A percentile compares a stretch with the other conserved stretches of the same genome.
phyloP scores from a whole-genome alignment of 2,113 vertebrate species.

The Pollimyrus isidori region DNA sequence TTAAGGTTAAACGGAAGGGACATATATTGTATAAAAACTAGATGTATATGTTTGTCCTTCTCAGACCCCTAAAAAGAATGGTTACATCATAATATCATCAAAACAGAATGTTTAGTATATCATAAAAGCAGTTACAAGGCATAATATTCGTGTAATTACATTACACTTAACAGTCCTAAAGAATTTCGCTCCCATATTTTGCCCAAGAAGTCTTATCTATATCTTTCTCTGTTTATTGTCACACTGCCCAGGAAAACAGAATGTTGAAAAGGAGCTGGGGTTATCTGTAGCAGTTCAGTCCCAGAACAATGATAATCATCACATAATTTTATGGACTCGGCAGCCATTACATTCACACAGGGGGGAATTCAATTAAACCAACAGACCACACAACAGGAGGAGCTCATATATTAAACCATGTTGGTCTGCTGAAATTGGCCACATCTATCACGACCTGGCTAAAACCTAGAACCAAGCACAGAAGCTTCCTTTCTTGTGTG shows the following conservation, averaged over 20 bases:
- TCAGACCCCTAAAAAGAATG: background rate
- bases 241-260: background rate
- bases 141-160: background rate
- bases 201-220: background rate
- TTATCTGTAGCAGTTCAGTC: slow-evolving; percentile 24
- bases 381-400: slow-evolving; percentile 11
- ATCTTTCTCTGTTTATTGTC: slow-evolving; percentile 10
- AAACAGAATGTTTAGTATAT: background rate
- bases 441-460: slow-evolving; percentile 24
- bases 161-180: background rate
- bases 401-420: slow-evolving; percentile 24
- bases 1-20: background rate
- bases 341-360: slow-evolving; percentile 33
- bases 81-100: background rate
- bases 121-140: background rate
- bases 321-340: slow-evolving; percentile 22
- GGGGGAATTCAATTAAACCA: slow-evolving; percentile 31
- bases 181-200: background rate
- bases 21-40: background rate
- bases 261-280: slow-evolving; percentile 10
- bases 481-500: background rate
- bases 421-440: slow-evolving; percentile 21
- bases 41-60: background rate
- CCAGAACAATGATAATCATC: slow-evolving; percentile 24
- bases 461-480: slow-evolving; percentile 9